Conservation (phyloP, 2,113 vertebrate species). For the Cyanoderma ruficeps region DNA sequence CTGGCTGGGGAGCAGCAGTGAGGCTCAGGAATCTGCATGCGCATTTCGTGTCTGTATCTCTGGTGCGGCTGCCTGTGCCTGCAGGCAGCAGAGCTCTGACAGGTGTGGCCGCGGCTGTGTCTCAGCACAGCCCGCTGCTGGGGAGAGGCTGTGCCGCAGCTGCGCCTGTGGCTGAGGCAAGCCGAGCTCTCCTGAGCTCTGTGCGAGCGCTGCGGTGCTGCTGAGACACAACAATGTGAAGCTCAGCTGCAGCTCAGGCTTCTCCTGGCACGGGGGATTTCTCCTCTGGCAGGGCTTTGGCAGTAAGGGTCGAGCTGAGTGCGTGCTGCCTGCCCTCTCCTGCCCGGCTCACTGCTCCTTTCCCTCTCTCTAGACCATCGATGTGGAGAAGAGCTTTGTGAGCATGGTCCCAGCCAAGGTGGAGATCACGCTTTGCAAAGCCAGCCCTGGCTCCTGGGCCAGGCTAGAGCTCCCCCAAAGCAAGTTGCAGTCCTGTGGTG, state of each 20-base stretch:
- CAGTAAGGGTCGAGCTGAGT: accelerated
- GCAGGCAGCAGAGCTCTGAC: not conserved
- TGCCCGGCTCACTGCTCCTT: not conserved
- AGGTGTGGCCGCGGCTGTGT: not conserved
- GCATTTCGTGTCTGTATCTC: not conserved
- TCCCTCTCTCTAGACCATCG: conserved; percentile 76
- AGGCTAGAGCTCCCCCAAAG: conserved; percentile 85
- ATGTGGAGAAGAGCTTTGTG: conserved; percentile 80
- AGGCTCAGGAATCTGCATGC: not conserved
- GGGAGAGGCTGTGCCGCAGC: not conserved
- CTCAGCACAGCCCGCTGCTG: not conserved
- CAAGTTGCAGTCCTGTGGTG: not conserved
- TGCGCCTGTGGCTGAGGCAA: accelerated
- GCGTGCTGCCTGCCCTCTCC: not conserved
- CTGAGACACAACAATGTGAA: accelerated
- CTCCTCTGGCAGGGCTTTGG: not conserved
- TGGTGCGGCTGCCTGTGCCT: not conserved
- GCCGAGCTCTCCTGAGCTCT: not conserved
- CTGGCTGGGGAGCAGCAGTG: not conserved
- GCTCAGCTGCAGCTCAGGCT: not conserved
- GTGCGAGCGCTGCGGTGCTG: accelerated
- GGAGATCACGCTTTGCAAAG: conserved; percentile 87
- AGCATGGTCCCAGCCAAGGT: conserved; percentile 90
- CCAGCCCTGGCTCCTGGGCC: conserved; percentile 84
- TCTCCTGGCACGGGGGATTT: not conserved